These are phyloP conservation scores for Ceratoteleas bidentatus DNA, from an alignment of 1,140 invertebrate genomes.

Conservation along the genomic window DNA sequence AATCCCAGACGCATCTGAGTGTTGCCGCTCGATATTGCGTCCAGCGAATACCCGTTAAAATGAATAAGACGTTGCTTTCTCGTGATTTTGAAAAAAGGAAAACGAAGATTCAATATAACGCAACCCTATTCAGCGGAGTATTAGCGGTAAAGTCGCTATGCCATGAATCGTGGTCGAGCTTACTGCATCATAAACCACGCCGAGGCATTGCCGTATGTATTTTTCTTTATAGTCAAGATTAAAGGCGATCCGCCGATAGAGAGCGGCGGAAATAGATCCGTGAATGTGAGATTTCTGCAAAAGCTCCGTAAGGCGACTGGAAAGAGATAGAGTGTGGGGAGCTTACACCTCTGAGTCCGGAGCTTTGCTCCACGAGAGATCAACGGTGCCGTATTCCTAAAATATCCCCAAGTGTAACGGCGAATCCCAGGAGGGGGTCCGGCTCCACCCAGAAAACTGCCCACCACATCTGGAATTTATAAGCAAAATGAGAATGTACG, in stretches of 20 bases:
- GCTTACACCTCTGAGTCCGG: slow-evolving; percentile 76
- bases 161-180: slow-evolving; percentile 55
- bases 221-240: slow-evolving; percentile 65
- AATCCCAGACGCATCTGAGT: slow-evolving; percentile 21
- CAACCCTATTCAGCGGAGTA: slow-evolving; percentile 52
- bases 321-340: slow-evolving; percentile 67
- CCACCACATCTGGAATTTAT: slow-evolving; percentile 57
- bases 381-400: slow-evolving; percentile 73
- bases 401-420: slow-evolving; percentile 69
- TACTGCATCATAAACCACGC: slow-evolving; percentile 60
- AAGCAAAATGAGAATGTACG: slow-evolving; percentile 26
- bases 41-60: slow-evolving; percentile 39
- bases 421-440: slow-evolving; percentile 64
- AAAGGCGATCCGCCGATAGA: slow-evolving; percentile 61
- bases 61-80: slow-evolving; percentile 42
- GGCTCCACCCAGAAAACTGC: slow-evolving; percentile 50
- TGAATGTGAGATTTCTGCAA: slow-evolving; percentile 69
- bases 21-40: slow-evolving; percentile 45
- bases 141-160: slow-evolving; percentile 45
- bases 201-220: slow-evolving; percentile 50
- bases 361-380: slow-evolving; percentile 74
- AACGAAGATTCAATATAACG: slow-evolving; percentile 62
- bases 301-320: slow-evolving; percentile 62
- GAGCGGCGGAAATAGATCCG: slow-evolving; percentile 50
- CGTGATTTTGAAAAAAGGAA: slow-evolving; percentile 51